Evolutionary conservation across 1,140 invertebrate species (phyloP).

Genomic region (Drosophila santomea): DNA sequence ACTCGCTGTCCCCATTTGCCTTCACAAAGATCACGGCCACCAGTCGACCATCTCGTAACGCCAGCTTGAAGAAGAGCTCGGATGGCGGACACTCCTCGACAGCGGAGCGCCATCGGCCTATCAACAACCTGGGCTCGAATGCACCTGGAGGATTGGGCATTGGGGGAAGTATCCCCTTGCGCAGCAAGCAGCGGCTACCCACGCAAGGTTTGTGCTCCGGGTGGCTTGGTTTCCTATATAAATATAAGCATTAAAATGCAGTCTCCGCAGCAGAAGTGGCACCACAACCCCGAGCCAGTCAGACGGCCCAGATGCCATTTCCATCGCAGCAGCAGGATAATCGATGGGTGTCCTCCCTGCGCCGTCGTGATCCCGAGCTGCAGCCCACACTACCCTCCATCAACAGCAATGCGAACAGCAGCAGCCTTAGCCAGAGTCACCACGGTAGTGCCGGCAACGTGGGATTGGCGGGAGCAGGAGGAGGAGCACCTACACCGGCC

Average conservation of each 20-base stretch:
- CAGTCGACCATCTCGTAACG: constrained; percentile 70
- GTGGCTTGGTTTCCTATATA: constrained; percentile 9
- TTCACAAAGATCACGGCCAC: constrained; percentile 87
- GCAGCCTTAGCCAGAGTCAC: constrained; percentile 66
- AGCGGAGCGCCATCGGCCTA: constrained; percentile 45
- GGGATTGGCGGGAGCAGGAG: constrained; percentile 13
- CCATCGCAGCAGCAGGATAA: constrained; percentile 78
- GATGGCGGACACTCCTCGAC: constrained; percentile 28
- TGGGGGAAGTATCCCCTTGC: constrained; percentile 45
- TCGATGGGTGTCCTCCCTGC: constrained; percentile 85
- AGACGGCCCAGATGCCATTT: constrained; percentile 64
- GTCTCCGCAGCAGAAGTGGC: constrained; percentile 73
- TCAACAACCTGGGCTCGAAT: constrained; percentile 80
- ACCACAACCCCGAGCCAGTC: constrained; percentile 71
- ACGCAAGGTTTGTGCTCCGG: constrained; percentile 71
- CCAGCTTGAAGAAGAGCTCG: constrained; percentile 46
- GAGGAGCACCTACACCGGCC: constrained; percentile 20
- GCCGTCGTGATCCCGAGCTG: constrained; percentile 88
- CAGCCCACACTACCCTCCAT: constrained; percentile 88
- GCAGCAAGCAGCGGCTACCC: constrained; percentile 73
- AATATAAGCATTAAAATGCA: constrained; percentile 54
- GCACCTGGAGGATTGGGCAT: constrained; percentile 81
- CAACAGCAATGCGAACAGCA: constrained; percentile 66
- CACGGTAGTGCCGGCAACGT: constrained; percentile 76
- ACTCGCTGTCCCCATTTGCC: constrained; percentile 87